Evolutionary conservation across 35 echinoderm and acorn worm genomes (phyloP), one percentile per base, ranked within the genome.

Genomic region (Hemicentrotus pulcherrimus): DNA sequence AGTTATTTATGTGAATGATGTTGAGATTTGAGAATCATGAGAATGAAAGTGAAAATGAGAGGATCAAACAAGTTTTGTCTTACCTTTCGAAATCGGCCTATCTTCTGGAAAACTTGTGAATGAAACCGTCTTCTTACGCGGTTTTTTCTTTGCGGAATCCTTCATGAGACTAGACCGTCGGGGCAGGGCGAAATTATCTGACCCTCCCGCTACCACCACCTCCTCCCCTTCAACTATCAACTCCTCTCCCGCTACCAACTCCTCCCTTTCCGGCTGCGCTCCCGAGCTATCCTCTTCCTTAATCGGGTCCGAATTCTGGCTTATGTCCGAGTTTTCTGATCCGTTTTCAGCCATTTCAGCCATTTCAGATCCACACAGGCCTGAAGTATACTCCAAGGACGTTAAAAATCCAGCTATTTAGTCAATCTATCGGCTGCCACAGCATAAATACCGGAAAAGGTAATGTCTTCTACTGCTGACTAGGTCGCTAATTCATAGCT

Each of bases 51-150:
- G 35, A 41, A 41, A 41, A 1, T 41, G 35, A 41, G 35, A 41
- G 35, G 35, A 41, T 41, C 35, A 41, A 41, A 41, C 16, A 59
- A 6, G 2, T 0, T 78, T 78, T 78, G 4, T 28, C 92, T 94
- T 92, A 98, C 97, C 97, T 94, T 97, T 97, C 3, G 97, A 96
- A 78, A 98, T 98, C 12, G 94, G 96, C 86, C 95, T 95, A 41
- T 97, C 97, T 88, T 97, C 97, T 2, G 97, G 97, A 95, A 98
- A 98, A 88, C 95, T 98, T 5, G 96, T 96, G 85, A 98, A 98
- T 31, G 97, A 98, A 24, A 98, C 97, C 1, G 97, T 97, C 96
- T 98, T 98, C 89, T 98, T 98, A 30, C 97, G 70, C 46, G 97
- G 46, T 9, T 95, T 91, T 33, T 95, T 97, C 58, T 96, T 61